These are phyloP conservation scores for Atherinosoma microstoma DNA, from an alignment of 2,797 vertebrate species.

Conservation along the genomic window DNA sequence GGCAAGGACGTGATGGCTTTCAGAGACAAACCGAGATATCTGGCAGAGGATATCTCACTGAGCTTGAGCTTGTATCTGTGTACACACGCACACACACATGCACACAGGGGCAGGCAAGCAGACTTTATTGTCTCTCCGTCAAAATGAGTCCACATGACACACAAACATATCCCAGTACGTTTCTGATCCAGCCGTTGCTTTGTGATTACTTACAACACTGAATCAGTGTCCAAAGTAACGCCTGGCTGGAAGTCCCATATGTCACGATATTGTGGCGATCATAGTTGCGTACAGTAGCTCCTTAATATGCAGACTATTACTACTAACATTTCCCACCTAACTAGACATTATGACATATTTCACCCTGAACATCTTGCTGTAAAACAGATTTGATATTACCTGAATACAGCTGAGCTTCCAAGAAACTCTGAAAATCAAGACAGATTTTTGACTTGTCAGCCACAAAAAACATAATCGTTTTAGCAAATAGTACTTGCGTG, in stretches of 20 bases:
- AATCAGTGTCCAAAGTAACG: slow-evolving; percentile 8
- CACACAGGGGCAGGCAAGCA: slow-evolving; percentile 13
- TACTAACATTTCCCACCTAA: too few relatives aligned
- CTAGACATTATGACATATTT: too few relatives aligned
- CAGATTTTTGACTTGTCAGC: not conserved
- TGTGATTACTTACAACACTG: slow-evolving; percentile 47
- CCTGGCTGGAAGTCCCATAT: not conserved
- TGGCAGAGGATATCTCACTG: slow-evolving; percentile 71
- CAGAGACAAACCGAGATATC: slow-evolving; percentile 79
- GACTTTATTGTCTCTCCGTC: slow-evolving; percentile 31
- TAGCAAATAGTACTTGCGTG: not conserved
- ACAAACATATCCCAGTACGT: slow-evolving; percentile 26
- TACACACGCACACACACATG: slow-evolving; percentile 30
- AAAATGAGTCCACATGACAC: slow-evolving; percentile 36
- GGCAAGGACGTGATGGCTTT: slow-evolving; percentile 81
- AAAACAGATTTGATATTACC: not conserved
- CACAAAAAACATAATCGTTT: not conserved
- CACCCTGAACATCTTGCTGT: not conserved
- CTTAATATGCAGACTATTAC: not conserved
- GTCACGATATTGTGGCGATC: not conserved
- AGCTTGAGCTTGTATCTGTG: slow-evolving; percentile 47
- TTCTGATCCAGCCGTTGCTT: slow-evolving; percentile 21
- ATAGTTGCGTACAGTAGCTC: not conserved
- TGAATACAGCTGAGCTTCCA: too few relatives aligned
- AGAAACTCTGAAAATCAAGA: not conserved